Base-by-base conservation (phyloP, 1,140 invertebrate species). In the Lasioglossum albipes region DNA sequence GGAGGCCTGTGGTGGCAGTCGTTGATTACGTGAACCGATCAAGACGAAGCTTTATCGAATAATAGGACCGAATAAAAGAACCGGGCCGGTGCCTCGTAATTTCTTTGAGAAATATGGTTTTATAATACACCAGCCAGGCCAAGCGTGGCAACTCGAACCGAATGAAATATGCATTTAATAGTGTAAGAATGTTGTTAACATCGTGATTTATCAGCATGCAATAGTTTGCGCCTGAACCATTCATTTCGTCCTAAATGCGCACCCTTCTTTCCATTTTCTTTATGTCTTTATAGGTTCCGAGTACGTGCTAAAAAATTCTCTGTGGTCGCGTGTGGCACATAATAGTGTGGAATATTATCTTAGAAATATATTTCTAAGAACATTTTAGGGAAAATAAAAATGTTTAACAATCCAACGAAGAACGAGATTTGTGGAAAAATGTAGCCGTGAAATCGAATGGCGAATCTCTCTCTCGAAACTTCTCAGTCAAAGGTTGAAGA, bases 11-110 rank as follows among this genome's bases (percentile, higher is more conserved):
- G 41, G 64, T 7, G 16, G 49, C 9, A 10, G 45, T 78, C 45
- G 57, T 64, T 64, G 68, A 78, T 78, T 72, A 72, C 68, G 68
- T 27, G 76, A 42, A 59, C 68, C 68, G 59, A 78, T 78, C 59
- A 64, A 72, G 57, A 64, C 42, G 57, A 22, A 22, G 31, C 10
- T 59, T 78, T 78, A 72, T 72, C 45, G n/a, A 72, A 27, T 72
- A 59, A 78, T 72, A 27, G 12, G 18, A 49, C n/a, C 31, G 52
- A 59, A 61, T n/a, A 59, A 45, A 31, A 0, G 18, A 49, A 49
- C 45, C 45, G 52, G 16, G 57, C 41, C 74, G 74, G 42, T 65
- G 59, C 75, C 52, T 76, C 66, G 75, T 61, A 76, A 76, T 69
- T 76, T 69, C 16, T 59, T 22, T n/a, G 22, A 59, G 41, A 45